A percentile compares a stretch with the other conserved stretches of the same genome.
Conservation (phyloP, 2,113 vertebrate species). For the Gnathonemus echidnorhynchus region DNA sequence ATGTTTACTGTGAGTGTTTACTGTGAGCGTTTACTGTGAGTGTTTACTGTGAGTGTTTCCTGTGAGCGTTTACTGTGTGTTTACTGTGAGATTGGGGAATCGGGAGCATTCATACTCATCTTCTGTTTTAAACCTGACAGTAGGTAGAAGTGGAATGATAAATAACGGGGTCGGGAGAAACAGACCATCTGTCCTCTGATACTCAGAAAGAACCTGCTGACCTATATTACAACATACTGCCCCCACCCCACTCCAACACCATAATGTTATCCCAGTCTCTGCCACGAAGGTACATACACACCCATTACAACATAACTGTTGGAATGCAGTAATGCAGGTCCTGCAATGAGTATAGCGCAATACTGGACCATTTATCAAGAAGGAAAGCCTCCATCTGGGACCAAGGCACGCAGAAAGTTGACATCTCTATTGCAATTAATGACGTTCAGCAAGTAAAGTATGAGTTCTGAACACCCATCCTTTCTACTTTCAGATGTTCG, state of each 20-base stretch:
- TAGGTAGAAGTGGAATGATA: background rate
- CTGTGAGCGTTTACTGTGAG: background rate
- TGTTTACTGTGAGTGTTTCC: too few species aligned
- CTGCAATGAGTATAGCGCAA: background rate
- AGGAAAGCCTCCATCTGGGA: background rate
- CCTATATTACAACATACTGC: background rate
- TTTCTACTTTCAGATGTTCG: background rate
- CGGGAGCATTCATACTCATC: background rate
- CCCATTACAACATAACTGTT: background rate
- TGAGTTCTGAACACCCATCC: background rate
- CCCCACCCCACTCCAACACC: too few species aligned
- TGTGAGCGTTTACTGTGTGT: too few species aligned
- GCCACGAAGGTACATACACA: background rate
- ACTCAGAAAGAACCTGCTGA: background rate
- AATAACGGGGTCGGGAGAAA: background rate
- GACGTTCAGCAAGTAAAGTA: background rate
- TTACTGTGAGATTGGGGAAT: background rate
- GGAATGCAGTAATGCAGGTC: background rate
- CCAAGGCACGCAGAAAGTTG: background rate
- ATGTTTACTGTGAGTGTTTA: background rate
- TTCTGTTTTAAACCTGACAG: background rate
- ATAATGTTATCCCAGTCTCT: background rate
- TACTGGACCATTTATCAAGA: background rate
- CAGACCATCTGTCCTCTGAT: background rate
- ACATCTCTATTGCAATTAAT: background rate